phyloP scores from a whole-genome alignment of 2,888 invertebrate species.

The Toxonevra muliebris region DNA sequence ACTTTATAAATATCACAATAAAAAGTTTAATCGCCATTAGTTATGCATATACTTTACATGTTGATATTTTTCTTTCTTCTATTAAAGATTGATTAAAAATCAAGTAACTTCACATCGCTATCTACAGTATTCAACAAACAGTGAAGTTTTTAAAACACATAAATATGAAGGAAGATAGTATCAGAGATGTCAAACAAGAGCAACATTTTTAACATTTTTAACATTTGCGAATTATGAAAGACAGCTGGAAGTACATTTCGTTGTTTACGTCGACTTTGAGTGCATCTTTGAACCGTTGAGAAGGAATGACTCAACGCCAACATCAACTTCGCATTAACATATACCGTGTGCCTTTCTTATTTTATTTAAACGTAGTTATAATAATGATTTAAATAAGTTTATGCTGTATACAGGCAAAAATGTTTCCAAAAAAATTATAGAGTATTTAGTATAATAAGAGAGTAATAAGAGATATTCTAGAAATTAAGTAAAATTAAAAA shows the following conservation, averaged over 20 bases:
- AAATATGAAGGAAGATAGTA: conserved; percentile 19
- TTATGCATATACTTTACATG: too few relatives aligned
- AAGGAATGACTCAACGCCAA: conserved; percentile 15
- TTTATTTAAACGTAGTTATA: conserved; percentile 11
- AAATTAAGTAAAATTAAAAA: conserved; percentile 14
- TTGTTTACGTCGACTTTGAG: conserved; percentile 29
- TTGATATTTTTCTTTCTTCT: conserved; percentile 16
- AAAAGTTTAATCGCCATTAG: too few relatives aligned
- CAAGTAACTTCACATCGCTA: conserved; percentile 22
- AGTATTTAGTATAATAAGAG: background rate
- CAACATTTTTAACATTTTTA: too few relatives aligned
- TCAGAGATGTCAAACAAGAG: conserved; percentile 25
- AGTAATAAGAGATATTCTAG: conserved; percentile 6
- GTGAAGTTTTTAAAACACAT: conserved; percentile 18
- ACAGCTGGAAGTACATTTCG: conserved; percentile 25
- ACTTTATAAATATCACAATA: too few relatives aligned
- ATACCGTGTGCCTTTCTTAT: conserved; percentile 27
- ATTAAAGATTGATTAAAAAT: conserved; percentile 9
- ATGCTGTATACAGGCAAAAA: conserved; percentile 9
- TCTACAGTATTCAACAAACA: conserved; percentile 5
- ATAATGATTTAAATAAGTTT: conserved; percentile 13
- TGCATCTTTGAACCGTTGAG: conserved; percentile 19
- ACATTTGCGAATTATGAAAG: conserved; percentile 27
- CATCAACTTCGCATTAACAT: conserved; percentile 19
- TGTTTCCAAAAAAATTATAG: conserved; percentile 2